Percentiles rank a stretch among this genome's conserved stretches.
phyloP scores from a whole-genome alignment of 2,888 invertebrate species.

The Caenorhabditis zanzibari region DNA sequence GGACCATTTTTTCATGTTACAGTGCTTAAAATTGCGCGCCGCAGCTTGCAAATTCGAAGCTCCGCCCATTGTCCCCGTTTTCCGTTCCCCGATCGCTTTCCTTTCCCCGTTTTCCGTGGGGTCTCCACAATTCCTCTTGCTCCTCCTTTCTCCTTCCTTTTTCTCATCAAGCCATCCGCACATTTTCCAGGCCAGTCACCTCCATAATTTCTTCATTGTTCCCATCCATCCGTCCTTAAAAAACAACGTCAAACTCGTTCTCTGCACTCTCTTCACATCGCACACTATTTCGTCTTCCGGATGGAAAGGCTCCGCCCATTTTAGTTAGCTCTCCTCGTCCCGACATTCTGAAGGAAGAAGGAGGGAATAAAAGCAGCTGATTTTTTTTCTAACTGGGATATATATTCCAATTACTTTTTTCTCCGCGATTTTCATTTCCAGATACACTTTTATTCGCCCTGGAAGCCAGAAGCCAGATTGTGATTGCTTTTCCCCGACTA shows the following conservation, averaged over 20 bases:
- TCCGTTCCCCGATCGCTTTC: too few species aligned
- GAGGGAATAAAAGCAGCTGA: slow-evolving; percentile 25
- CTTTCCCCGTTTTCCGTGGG: too few species aligned
- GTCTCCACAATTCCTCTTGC: too few species aligned
- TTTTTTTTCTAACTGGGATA: not conserved
- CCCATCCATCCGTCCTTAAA: slow-evolving; percentile 41
- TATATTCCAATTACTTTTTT: slow-evolving; percentile 8
- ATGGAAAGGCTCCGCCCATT: slow-evolving; percentile 24
- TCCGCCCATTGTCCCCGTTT: too few species aligned
- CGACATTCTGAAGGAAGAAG: slow-evolving; percentile 11
- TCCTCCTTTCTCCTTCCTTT: not conserved
- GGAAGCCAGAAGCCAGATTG: not conserved
- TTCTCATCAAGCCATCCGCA: not conserved
- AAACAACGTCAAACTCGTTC: slow-evolving; percentile 29
- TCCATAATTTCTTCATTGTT: slow-evolving; percentile 55
- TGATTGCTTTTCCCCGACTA: slow-evolving; percentile 2
- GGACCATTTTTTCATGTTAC: too few species aligned
- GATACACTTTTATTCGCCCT: slow-evolving; percentile 4
- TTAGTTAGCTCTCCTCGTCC: slow-evolving; percentile 26
- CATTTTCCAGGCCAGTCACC: slow-evolving; percentile 49
- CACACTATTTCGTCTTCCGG: not conserved
- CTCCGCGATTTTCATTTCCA: slow-evolving; percentile 7
- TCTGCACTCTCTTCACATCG: not conserved
- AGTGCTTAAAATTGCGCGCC: too few species aligned
- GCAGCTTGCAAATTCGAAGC: too few species aligned